Base-by-base conservation (phyloP, 2,797 vertebrate species). In the Bryconaethiops microstoma region DNA sequence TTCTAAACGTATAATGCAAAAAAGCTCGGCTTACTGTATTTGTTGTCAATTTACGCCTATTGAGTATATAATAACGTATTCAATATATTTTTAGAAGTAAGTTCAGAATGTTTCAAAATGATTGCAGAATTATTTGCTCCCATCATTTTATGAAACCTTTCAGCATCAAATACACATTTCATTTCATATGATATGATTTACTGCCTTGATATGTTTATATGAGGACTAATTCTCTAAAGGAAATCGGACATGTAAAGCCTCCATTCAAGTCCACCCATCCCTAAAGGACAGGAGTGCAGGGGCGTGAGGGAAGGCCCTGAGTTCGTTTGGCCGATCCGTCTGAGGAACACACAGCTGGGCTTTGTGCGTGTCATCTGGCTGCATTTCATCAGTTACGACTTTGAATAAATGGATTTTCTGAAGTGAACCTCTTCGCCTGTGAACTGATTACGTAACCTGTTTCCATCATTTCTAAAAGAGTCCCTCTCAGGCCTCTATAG, bases 291-390 rank as follows among this genome's bases (percentile, higher is more conserved):
- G 64, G 9, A 57, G 16, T 10, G 1, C 55, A 8, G 21, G 57
- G 52, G 64, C 52, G 55, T 16, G n/a, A 71, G 35, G 64, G 69
- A 73, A 5, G 45, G 40, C 17, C 71, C 52, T 67, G 69, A 10
- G n/a, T 74, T 76, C 35, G 62, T 59, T 77, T 65, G 68, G 50
- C 12, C 40, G 29, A 29, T 6, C 35, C 29, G 48, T 69, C 52
- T 19, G 50, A 29, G 23, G 63, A 73, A 73, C 75, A 77, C 63
- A 81, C 42, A 25, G 59, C 72, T 64, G 19, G 74, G 16, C 29
- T 76, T 29, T 57, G 52, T 57, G 50, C 10, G 16, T 40, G 16
- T 55, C 52, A 55, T 17, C 25, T 19, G 64, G 45, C 17, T 16
- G 25, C 7, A 14, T 42, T 74, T 48, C 7, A 74, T 74, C 39